phyloP scores from a whole-genome alignment of 1,140 invertebrate genomes.

The Drosophila pruinosa region DNA sequence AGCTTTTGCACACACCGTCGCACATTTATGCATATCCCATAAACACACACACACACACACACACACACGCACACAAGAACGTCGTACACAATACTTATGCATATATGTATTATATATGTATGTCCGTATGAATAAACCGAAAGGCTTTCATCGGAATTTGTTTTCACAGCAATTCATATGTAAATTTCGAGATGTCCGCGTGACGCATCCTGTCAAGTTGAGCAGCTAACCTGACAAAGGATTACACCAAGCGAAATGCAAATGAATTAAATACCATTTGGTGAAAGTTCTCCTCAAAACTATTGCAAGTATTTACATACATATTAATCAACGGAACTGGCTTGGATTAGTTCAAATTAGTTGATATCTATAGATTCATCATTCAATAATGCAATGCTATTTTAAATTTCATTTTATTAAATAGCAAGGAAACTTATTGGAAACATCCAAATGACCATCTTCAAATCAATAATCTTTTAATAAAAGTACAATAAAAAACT shows the following conservation, averaged over 20 bases:
- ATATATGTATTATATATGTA: not conserved
- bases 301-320: not conserved
- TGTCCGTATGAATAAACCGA: slow-evolving; percentile 8
- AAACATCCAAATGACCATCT: too few relatives aligned
- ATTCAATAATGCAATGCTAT: too few relatives aligned
- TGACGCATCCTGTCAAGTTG: slow-evolving; percentile 2
- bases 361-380: too few relatives aligned
- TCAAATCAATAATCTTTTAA: too few relatives aligned
- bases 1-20: slow-evolving; percentile 21
- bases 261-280: slow-evolving; percentile 4
- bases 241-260: slow-evolving; percentile 5
- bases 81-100: too few relatives aligned
- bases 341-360: too few relatives aligned
- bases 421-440: too few relatives aligned
- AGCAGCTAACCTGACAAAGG: slow-evolving; percentile 4
- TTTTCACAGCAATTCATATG: slow-evolving; percentile 36
- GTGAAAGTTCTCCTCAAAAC: not conserved
- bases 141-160: slow-evolving; percentile 30
- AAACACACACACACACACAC: not conserved
- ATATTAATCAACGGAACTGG: too few relatives aligned
- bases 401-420: too few relatives aligned
- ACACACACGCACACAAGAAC: not conserved
- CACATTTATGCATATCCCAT: slow-evolving; percentile 5
- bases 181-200: slow-evolving; percentile 28
- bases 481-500: too few relatives aligned